Evolutionary conservation across 2,113 vertebrate species (phyloP), one percentile per base, ranked within the genome.

Genomic region (Thomomys bottae): DNA sequence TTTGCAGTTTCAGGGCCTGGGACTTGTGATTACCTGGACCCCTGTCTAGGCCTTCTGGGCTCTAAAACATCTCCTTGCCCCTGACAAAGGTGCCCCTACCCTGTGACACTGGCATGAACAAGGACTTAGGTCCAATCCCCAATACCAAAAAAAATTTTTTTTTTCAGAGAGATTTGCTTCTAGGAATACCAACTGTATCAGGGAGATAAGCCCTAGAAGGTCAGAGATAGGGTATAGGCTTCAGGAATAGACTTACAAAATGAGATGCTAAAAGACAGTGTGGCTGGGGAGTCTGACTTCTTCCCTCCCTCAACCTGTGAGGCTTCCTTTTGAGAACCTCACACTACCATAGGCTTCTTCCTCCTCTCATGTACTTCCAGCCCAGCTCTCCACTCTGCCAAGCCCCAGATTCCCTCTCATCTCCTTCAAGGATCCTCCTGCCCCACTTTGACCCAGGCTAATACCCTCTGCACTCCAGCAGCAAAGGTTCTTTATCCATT

Each of bases 201-300:
- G 68, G 36, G 45, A 81, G 94, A 91, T 92, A 93, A 94, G 42
- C n/a, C 34, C 45, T 34, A 30, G 49, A 64, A 73, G 80, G 67
- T 8, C 36, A n/a, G 49, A 61, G 8, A 23, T 61, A 9, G n/a
- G n/a, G 26, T 0, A 34, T 64, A 42, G 73, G 40, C 78, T 63
- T 81, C n/a, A 30, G n/a, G 38, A 63, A 30, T 28, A 20, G 40
- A 17, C 40, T 36, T 59, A 34, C 21, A 26, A 64, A 49, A 1
- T 23, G 9, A 20, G 38, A 67, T 20, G 40, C 54, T 36, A 61
- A 24, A 34, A 71, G 18, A 5, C 3, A 42, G 3, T 1, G 23
- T 11, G 38, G 30, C 3, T 11, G 30, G 32, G 30, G 76, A 71
- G 42, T 20, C 61, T 26, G 76, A 49, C 8, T 45, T 79, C 32